These are phyloP conservation scores for Philantomba maxwellii DNA, from an alignment of 2,113 vertebrate genomes.

Conservation along the genomic window DNA sequence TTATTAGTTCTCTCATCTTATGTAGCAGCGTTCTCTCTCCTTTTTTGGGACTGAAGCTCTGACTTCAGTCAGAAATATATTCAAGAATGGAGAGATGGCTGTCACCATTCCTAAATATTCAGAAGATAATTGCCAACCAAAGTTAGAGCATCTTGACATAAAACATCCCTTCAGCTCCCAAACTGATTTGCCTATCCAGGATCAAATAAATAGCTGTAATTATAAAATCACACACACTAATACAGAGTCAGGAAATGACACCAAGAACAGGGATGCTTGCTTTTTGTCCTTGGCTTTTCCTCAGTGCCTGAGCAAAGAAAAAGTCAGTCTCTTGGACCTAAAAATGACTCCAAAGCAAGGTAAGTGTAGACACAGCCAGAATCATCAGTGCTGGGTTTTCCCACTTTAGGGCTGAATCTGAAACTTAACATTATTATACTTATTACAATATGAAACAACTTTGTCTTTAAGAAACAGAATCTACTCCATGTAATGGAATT, in stretches of 20 bases:
- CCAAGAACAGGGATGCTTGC: background rate
- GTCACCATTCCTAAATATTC: slow-evolving; percentile 29
- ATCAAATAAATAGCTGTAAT: slow-evolving; percentile 41
- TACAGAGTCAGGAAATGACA: background rate
- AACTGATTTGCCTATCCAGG: background rate
- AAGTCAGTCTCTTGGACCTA: background rate
- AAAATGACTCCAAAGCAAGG: background rate
- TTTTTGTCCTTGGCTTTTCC: slow-evolving; percentile 6
- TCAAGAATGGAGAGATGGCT: slow-evolving; percentile 41
- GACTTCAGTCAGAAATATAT: slow-evolving; percentile 34
- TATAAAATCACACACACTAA: slow-evolving; percentile 26
- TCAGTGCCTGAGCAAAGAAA: background rate
- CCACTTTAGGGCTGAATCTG: background rate
- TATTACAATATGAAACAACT: background rate
- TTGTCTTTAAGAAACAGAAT: slow-evolving; percentile 5
- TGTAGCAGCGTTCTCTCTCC: slow-evolving; percentile 19
- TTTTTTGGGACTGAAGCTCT: background rate
- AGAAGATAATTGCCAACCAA: slow-evolving; percentile 47
- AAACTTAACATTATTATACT: slow-evolving; percentile 8
- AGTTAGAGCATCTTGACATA: slow-evolving; percentile 38
- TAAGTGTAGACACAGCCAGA: background rate
- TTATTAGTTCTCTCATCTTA: slow-evolving; percentile 56
- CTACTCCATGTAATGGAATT: background rate
- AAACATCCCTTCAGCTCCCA: background rate
- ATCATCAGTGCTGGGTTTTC: background rate